Percentiles rank a stretch among this genome's conserved stretches.
Evolutionary conservation across 1,140 invertebrate genomes (phyloP).

Genomic region (Atta cephalotes): DNA sequence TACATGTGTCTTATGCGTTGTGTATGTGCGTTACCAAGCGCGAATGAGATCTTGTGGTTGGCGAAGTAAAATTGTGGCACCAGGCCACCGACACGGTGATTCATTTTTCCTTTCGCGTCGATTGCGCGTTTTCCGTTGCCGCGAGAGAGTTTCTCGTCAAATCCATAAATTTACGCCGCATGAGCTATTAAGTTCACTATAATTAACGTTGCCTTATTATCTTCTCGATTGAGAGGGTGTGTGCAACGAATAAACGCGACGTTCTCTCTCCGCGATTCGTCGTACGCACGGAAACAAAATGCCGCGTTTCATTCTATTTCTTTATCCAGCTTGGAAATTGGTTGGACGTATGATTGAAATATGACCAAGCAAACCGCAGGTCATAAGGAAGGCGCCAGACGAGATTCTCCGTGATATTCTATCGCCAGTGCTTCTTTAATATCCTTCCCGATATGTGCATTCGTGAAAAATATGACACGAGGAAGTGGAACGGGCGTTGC

Average conservation of each 20-base stretch:
- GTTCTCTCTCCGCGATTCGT: neutral
- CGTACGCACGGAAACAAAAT: neutral
- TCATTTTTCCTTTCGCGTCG: conserved; percentile 29
- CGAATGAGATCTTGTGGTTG: conserved; percentile 7
- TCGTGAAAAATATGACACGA: conserved; percentile 43
- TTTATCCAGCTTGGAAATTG: conserved; percentile 5
- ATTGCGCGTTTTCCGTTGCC: neutral
- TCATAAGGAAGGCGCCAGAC: neutral
- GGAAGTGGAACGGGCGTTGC: conserved; percentile 55
- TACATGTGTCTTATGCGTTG: neutral
- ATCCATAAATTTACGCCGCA: conserved; percentile 53
- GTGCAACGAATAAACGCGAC: neutral
- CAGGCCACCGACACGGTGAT: neutral
- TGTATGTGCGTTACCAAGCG: neutral
- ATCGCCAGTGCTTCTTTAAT: neutral
- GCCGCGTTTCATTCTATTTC: conserved; percentile 6
- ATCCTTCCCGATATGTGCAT: conserved; percentile 20
- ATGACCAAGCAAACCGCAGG: neutral
- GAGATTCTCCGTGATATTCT: conserved; percentile 32
- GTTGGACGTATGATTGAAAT: conserved; percentile 2
- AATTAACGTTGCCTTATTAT: conserved; percentile 67
- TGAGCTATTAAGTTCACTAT: conserved; percentile 23
- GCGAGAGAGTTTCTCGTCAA: conserved; percentile 35
- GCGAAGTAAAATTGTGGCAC: neutral
- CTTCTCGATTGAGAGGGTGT: neutral